Evolutionary conservation across 2,113 vertebrate genomes (phyloP), one percentile per base, ranked within the genome.

Genomic region (Calonectris borealis): DNA sequence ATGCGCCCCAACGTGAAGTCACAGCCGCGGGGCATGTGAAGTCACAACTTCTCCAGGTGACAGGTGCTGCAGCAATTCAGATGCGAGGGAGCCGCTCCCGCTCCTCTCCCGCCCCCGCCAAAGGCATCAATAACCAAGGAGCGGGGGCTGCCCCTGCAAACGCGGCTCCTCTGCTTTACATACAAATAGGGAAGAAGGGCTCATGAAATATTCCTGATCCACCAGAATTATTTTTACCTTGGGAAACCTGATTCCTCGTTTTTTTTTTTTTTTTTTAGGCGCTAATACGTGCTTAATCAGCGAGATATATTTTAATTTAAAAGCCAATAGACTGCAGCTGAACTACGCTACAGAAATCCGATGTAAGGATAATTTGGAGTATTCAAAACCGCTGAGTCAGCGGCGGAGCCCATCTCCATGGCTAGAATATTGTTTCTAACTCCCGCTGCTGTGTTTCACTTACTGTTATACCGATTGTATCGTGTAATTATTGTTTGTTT

Each of bases 401-500:
- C 88, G 21, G 31, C 38, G 10, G 83, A 94, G n/a, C 88, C 69
- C 82, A 76, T 89, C 58, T 78, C 80, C 34, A 54, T 66, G 73
- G 82, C 73, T 83, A 10, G 62, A 85, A 95, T 89, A 95, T 87
- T 78, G 93, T 77, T 97, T 95, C 95, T 92, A 94, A 76, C 91
- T 87, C 91, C 70, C n/a, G 88, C 94, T 75, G 90, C 85, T 96
- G 88, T 95, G 94, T 86, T 92, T 94, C 69, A 4, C 93, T 96
- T 97, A 93, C 97, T 96, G 94, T 91, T 97, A 93, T 90, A 93
- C 95, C 85, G 91, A 93, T 96, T 95, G 76, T 83, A 94, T 97
- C 61, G 44, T 97, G 97, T 98, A 97, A 98, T 98, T 97, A 97
- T 97, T 97, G 98, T 97, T 98, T 97, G 96, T 95, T 98, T 98